Evolutionary conservation across 2,113 vertebrate genomes (phyloP), one percentile per base, ranked within the genome.

Genomic region (Lycaon pictus): DNA sequence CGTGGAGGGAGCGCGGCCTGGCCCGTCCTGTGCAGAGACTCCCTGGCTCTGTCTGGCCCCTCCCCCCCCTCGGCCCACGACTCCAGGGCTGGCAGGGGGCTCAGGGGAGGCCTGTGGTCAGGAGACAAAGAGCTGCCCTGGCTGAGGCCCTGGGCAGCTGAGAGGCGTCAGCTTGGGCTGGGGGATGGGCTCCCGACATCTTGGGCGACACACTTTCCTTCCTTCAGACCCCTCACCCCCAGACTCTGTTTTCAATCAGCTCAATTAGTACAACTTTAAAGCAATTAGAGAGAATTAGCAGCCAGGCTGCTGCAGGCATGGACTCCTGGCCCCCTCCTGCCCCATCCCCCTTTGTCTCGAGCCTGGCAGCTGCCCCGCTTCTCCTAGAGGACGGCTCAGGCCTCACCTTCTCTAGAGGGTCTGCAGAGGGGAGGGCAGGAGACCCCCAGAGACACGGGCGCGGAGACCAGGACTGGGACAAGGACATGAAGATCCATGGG

Each of bases 221-320:
- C 60, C 80, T 65, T 48, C 97, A 37, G 95, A 89, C 85, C 51
- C n/a, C 94, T 8, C 13, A 51, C 13, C 97, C 96, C 97, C 96
- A 95, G 95, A 98, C 97, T 98, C 98, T 98, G 98, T 97, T 98
- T 99, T 97, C 97, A 98, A 98, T 98, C 98, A 98, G 97, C 96
- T 98, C 98, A 98, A 98, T 98, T 98, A 98, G 97, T 96, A 96
- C 98, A 98, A 98, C 97, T 98, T 98, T 98, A 98, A 98, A 98
- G 98, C 97, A 98, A 98, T 98, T 98, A 98, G 95, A 93, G 98
- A 96, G 87, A 97, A 96, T 98, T 95, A 97, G 97, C 12, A 71
- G 95, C 86, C 20, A 60, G 87, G 62, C 92, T 62, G 90, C 79
- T 88, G 83, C 19, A 72, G 87, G 93, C 69, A 25, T n/a, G 87